These are phyloP conservation scores for Plotosus lineatus DNA, from an alignment of 2,113 vertebrate genomes.

Conservation along the genomic window DNA sequence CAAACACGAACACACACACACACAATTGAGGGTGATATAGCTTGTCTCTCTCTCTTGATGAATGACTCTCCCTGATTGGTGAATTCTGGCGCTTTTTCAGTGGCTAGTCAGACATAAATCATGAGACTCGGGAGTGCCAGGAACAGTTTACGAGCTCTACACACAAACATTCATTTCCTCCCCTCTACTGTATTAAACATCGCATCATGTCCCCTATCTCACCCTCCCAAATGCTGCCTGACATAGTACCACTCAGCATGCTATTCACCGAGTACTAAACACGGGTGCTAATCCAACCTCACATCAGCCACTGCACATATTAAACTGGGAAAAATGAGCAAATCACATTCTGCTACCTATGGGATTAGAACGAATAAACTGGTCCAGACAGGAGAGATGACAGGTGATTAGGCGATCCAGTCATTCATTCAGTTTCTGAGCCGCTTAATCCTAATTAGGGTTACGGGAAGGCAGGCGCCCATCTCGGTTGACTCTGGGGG, in stretches of 20 bases:
- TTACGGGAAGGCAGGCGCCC: too few species aligned
- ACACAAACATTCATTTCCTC: constrained; percentile 24
- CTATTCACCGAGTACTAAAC: not conserved
- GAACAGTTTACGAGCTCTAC: not conserved
- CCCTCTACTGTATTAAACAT: constrained; percentile 13
- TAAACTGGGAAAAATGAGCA: constrained; percentile 39
- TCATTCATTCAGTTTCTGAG: too few species aligned
- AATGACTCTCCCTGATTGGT: constrained; percentile 42
- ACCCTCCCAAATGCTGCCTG: constrained; percentile 5
- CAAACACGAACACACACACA: not conserved
- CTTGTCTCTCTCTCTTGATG: constrained; percentile 19
- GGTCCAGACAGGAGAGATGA: not conserved
- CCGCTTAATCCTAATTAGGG: too few species aligned
- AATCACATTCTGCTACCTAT: constrained; percentile 21
- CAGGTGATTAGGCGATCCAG: not conserved
- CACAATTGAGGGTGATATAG: not conserved
- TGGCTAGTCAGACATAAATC: constrained; percentile 41
- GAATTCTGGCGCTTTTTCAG: constrained; percentile 37
- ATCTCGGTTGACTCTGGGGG: too few species aligned
- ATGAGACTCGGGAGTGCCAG: not conserved
- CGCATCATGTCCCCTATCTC: not conserved
- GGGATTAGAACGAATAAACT: constrained; percentile 37
- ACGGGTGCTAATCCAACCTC: constrained; percentile 32
- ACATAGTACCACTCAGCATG: constrained; percentile 1
- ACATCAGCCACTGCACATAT: constrained; percentile 28